Conservation (phyloP, 2,113 vertebrate species). For the Myanophis thanlyinensis region DNA sequence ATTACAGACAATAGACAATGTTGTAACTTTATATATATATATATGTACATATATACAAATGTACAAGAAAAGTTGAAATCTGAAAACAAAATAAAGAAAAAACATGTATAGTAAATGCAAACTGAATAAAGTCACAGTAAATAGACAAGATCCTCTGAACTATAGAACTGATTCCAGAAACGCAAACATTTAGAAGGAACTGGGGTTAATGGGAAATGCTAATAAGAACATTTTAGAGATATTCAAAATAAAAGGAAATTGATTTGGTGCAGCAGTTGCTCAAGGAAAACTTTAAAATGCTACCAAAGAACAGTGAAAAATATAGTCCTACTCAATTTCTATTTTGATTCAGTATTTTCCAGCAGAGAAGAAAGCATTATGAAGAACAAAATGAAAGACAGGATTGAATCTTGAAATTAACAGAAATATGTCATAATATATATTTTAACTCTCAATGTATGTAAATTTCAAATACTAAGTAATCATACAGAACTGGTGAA, state of each 20-base stretch:
- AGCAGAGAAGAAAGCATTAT: background rate
- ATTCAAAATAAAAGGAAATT: background rate
- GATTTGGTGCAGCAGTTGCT: background rate
- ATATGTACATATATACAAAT: background rate
- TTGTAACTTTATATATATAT: background rate
- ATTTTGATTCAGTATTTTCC: background rate
- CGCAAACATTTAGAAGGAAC: background rate
- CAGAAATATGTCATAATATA: background rate
- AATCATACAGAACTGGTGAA: background rate
- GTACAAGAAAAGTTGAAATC: background rate
- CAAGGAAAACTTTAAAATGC: background rate
- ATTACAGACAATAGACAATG: background rate
- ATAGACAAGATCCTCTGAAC: background rate
- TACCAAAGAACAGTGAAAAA: background rate
- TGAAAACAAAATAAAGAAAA: background rate
- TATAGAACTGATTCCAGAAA: background rate
- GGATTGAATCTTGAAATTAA: background rate
- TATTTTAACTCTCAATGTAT: background rate
- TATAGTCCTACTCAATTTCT: background rate
- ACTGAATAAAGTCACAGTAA: background rate
- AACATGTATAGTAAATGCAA: background rate
- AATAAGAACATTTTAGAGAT: background rate
- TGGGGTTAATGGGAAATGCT: background rate
- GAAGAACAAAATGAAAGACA: background rate
- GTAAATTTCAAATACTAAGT: background rate